Conservation (phyloP, 2,797 vertebrate genomes). For the Telmatherina bonti region DNA sequence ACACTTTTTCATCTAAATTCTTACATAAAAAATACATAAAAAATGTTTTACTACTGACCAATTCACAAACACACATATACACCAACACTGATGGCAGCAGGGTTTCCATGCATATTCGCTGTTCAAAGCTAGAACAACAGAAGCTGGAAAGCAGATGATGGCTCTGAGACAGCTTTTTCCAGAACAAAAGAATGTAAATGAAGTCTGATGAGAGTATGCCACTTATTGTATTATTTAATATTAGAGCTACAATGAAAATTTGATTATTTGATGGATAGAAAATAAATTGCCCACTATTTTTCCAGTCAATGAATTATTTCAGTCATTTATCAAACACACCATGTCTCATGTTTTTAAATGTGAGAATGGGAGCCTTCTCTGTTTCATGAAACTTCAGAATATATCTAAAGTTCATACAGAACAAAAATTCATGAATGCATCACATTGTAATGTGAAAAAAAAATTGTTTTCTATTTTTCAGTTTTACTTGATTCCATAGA, state of each 20-base stretch:
- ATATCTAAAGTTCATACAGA: neutral
- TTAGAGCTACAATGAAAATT: neutral
- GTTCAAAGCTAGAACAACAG: constrained; percentile 19
- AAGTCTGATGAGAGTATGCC: constrained; percentile 9
- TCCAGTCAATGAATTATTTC: constrained; percentile 7
- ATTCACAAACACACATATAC: neutral
- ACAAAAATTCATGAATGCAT: neutral
- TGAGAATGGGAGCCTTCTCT: neutral
- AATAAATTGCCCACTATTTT: constrained; percentile 17
- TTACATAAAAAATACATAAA: neutral
- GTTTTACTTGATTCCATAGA: neutral
- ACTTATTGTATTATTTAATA: constrained; percentile 13
- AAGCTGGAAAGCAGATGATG: constrained; percentile 10
- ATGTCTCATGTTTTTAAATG: neutral
- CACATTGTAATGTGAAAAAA: neutral
- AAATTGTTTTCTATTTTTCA: neutral
- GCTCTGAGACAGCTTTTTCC: constrained; percentile 17
- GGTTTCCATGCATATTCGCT: neutral
- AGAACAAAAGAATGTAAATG: constrained; percentile 30
- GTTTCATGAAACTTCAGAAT: neutral
- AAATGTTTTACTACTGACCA: neutral
- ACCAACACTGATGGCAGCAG: neutral
- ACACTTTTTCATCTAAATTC: neutral
- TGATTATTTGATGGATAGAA: neutral
- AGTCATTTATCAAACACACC: neutral